Conservation (phyloP, 2,888 invertebrate species). For the Cantharis rufa region DNA sequence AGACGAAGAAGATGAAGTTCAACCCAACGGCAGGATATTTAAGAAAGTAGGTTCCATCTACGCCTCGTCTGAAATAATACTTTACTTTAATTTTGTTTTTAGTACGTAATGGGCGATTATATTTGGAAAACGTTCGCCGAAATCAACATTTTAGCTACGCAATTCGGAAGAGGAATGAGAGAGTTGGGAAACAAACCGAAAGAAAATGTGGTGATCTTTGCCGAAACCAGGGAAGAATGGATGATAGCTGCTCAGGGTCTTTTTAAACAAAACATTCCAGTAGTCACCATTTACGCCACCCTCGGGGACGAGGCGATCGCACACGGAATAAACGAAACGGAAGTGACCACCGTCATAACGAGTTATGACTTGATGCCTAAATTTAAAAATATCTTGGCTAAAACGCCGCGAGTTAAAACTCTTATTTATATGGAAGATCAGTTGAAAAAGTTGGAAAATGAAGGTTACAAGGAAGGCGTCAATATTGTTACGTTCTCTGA, state of each 20-base stretch:
- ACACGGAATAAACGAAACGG: conserved; percentile 96
- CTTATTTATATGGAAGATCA: conserved; percentile 90
- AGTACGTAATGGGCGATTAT: conserved; percentile 93
- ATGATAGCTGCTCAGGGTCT: conserved; percentile 95
- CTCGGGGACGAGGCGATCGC: conserved; percentile 95
- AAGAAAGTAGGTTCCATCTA: conserved; percentile 72
- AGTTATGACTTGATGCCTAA: conserved; percentile 90
- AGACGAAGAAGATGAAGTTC: conserved; percentile 91
- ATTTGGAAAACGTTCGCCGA: conserved; percentile 85
- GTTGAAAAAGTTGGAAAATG: conserved; percentile 69
- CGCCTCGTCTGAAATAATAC: too few species aligned
- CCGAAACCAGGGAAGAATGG: conserved; percentile 98
- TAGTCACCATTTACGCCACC: conserved; percentile 97
- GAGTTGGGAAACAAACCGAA: conserved; percentile 75
- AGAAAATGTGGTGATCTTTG: conserved; percentile 88
- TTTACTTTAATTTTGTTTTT: conserved; percentile 39
- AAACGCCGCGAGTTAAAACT: conserved; percentile 76
- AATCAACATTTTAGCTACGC: conserved; percentile 73
- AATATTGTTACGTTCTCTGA: conserved; percentile 76
- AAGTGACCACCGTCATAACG: conserved; percentile 91
- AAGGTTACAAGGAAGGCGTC: conserved; percentile 74
- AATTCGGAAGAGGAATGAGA: conserved; percentile 84
- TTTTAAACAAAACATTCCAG: conserved; percentile 92
- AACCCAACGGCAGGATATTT: conserved; percentile 92
- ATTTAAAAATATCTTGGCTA: conserved; percentile 75